phyloP scores from a whole-genome alignment of 2,888 invertebrate genomes.

The Creontiades dilutus region DNA sequence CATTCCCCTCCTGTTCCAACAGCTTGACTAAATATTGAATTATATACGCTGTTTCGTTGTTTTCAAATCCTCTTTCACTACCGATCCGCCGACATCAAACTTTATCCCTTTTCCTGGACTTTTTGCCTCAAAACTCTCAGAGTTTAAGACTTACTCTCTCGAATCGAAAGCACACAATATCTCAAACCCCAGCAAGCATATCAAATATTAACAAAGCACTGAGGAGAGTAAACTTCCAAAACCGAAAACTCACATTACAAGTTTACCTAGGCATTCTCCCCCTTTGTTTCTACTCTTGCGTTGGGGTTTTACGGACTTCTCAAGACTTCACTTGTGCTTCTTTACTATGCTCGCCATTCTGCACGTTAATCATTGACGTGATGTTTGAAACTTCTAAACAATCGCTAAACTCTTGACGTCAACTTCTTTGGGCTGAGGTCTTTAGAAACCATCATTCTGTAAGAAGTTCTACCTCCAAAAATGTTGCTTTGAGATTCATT shows the following conservation, averaged over 20 bases:
- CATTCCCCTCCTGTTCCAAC: background rate
- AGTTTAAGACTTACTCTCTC: background rate
- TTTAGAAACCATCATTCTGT: background rate
- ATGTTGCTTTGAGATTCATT: no score
- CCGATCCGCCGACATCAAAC: slow-evolving; percentile 46
- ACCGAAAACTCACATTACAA: slow-evolving; percentile 55
- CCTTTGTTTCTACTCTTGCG: slow-evolving; percentile 41
- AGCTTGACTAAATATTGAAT: slow-evolving; percentile 63
- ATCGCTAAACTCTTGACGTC: background rate
- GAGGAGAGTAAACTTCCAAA: slow-evolving; percentile 48
- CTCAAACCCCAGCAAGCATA: slow-evolving; percentile 28
- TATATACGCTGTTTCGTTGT: slow-evolving; percentile 60
- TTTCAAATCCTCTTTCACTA: slow-evolving; percentile 58
- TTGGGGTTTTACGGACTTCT: background rate
- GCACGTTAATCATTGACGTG: background rate
- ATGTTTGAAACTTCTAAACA: background rate
- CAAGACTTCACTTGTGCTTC: background rate
- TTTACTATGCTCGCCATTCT: background rate
- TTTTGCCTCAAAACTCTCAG: slow-evolving; percentile 22
- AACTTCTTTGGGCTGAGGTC: background rate
- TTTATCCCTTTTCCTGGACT: slow-evolving; percentile 25
- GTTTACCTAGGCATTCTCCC: slow-evolving; percentile 5
- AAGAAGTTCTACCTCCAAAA: no score
- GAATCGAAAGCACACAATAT: slow-evolving; percentile 56
- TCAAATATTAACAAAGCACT: slow-evolving; percentile 62